phyloP scores from a whole-genome alignment of 2,888 invertebrate genomes.

The Polia nebulosa region DNA sequence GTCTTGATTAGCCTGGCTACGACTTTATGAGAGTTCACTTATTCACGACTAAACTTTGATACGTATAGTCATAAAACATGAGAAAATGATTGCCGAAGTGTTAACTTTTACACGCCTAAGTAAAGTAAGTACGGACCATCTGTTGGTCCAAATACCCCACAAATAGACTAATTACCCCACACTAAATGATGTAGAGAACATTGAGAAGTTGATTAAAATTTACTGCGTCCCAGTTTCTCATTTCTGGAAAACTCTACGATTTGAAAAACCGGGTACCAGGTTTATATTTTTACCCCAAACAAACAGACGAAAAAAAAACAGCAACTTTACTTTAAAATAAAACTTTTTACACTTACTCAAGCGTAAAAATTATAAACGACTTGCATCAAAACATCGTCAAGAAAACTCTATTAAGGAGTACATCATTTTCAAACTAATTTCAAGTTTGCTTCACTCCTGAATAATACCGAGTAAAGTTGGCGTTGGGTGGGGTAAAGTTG shows the following conservation, averaged over 20 bases:
- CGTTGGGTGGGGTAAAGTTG: conserved; percentile 24
- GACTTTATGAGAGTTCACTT: too few relatives aligned
- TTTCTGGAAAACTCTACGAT: neutral
- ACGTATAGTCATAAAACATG: too few relatives aligned
- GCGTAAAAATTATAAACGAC: conserved; percentile 26
- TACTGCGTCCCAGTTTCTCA: neutral
- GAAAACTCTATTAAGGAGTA: conserved; percentile 55
- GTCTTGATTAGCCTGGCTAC: neutral
- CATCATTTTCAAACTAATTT: conserved; percentile 66
- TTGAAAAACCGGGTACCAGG: neutral
- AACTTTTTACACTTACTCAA: conserved; percentile 21
- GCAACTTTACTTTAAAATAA: neutral
- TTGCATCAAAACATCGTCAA: conserved; percentile 45
- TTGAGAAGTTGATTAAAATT: neutral
- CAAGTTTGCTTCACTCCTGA: conserved; percentile 59
- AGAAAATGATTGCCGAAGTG: too few relatives aligned
- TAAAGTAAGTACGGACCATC: too few relatives aligned
- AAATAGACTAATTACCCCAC: too few relatives aligned
- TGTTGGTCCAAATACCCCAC: too few relatives aligned
- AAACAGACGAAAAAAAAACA: neutral
- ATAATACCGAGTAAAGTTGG: conserved; percentile 47
- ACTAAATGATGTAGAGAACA: too few relatives aligned
- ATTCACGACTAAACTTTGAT: too few relatives aligned
- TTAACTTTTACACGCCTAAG: too few relatives aligned
- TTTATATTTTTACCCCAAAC: neutral